Conservation (phyloP, 2,888 invertebrate species). For the Cantharis nigra region DNA sequence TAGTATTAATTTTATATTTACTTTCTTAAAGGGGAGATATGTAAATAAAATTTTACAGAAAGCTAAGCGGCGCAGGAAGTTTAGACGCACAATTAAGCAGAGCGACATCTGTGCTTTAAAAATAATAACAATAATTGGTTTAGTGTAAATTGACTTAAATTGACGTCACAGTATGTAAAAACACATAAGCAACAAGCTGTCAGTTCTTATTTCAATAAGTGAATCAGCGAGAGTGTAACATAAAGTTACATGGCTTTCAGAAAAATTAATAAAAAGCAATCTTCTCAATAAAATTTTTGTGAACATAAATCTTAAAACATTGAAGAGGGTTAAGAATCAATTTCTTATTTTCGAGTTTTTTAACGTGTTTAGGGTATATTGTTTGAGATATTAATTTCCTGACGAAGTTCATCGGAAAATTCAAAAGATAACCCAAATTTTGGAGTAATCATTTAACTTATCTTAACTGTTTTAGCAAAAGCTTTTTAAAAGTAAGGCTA, state of each 20-base stretch:
- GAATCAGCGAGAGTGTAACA: not conserved
- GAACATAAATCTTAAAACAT: not conserved
- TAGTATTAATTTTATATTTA: too few species aligned
- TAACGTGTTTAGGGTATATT: not conserved
- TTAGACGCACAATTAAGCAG: too few species aligned
- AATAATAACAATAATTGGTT: not conserved
- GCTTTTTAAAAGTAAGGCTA: constrained; percentile 23
- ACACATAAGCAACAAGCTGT: not conserved
- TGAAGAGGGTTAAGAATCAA: not conserved
- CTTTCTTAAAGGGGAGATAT: too few species aligned
- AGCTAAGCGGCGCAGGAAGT: too few species aligned
- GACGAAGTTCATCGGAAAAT: not conserved
- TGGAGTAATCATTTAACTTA: constrained; percentile 23
- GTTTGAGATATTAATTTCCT: not conserved
- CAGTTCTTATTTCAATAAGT: not conserved
- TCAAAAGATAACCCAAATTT: constrained; percentile 2
- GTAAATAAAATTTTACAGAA: too few species aligned
- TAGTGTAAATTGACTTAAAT: not conserved
- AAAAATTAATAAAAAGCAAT: not conserved
- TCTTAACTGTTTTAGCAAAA: constrained; percentile 22
- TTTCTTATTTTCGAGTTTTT: not conserved
- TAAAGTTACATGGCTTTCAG: not conserved
- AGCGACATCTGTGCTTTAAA: too few species aligned
- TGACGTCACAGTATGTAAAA: not conserved
- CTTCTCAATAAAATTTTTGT: not conserved